These are phyloP conservation scores for Hybos culiciformis DNA, from an alignment of 2,888 invertebrate genomes.

Conservation along the genomic window DNA sequence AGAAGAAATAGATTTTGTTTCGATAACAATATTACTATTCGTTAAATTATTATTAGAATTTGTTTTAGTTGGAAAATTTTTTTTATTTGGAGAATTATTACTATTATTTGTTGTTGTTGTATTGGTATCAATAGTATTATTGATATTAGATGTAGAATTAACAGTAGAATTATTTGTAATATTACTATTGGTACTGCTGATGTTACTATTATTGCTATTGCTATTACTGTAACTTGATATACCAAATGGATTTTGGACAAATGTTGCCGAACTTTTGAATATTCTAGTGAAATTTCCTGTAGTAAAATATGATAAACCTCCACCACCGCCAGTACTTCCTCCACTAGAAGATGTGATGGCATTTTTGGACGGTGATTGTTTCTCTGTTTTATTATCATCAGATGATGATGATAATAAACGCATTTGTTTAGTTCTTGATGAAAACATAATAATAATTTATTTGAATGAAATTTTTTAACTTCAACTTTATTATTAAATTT, in stretches of 20 bases:
- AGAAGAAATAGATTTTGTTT: too few species aligned
- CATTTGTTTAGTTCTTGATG: constrained; percentile 11
- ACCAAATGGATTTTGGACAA: constrained; percentile 15
- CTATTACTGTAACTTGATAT: constrained; percentile 5
- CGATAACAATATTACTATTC: too few species aligned
- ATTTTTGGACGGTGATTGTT: background rate
- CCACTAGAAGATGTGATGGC: constrained; percentile 1
- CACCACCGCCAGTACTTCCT: background rate
- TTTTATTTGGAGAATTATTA: too few species aligned
- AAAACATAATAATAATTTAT: constrained; percentile 8
- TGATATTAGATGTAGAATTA: background rate
- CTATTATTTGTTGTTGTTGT: constrained; percentile 19
- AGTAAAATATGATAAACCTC: constrained; percentile 14
- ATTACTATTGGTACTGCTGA: background rate
- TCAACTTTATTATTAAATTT: too few species aligned
- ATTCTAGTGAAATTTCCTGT: constrained; percentile 15
- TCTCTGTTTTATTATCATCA: background rate
- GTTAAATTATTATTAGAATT: too few species aligned
- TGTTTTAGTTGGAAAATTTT: too few species aligned
- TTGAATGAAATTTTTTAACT: too few species aligned
- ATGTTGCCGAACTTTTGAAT: constrained; percentile 15
- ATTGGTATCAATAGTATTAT: background rate
- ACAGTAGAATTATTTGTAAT: background rate
- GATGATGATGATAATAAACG: constrained; percentile 6
- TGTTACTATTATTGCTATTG: background rate